Evolutionary conservation across 2,797 vertebrate species (phyloP), one percentile per base, ranked within the genome.

Genomic region (Pantherophis vulpinus): DNA sequence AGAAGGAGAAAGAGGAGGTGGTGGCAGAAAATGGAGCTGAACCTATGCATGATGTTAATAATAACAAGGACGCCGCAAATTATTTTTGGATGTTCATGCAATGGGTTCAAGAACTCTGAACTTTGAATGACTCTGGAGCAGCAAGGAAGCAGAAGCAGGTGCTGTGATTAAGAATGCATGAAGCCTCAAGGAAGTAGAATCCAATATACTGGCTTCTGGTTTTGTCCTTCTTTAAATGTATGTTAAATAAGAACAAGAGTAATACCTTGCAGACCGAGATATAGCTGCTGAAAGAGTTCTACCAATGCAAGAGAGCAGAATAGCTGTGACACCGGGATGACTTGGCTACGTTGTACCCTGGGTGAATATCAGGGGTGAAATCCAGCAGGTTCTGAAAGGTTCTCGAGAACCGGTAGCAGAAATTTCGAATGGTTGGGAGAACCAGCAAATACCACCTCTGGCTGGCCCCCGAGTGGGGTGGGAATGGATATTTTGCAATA

Each of bases 51-150:
- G 93, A 95, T 95, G 89, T 95, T 95, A 95, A 91, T 94, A 95
- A 94, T 90, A 94, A 94, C 0, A 0, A 91, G 56, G 95, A 95
- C 88, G 88, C 95, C 66, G 92, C 91, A 86, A 95, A 94, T 0
- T 1, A 95, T 95, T 90, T 93, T 94, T 93, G 93, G 97, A 96
- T 96, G 96, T 97, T 94, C 94, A 95, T 96, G 92, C 94, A 93
- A 96, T 95, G 90, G 95, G 94, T 93, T 95, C 42, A 12, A 87
- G 93, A 95, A 93, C 94, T 95, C 92, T 97, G 96, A 97, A 97
- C 96, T 96, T 94, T 94, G 0, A 51, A 88, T 96, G 96, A 97
- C 96, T 96, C 94, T 74, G 88, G 93, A 0, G 42, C 93, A 94
- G 95, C 94, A 94, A 93, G 95, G 93, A 89, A 93, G 94, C 94